Evolutionary conservation across 2,888 invertebrate genomes (phyloP).

Genomic region (Dicranocentrus wangi): DNA sequence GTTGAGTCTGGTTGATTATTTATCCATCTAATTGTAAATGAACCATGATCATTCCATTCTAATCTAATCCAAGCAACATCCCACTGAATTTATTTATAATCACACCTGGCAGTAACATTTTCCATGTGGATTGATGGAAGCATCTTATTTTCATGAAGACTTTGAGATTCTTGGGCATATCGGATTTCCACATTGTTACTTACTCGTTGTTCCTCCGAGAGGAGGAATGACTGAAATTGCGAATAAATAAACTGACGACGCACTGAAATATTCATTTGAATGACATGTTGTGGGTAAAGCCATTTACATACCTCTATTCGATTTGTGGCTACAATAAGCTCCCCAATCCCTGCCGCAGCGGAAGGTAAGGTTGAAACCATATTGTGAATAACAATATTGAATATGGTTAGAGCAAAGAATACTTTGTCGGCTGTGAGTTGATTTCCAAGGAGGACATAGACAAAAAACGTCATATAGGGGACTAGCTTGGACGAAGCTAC

Average conservation of each 20-base stretch:
- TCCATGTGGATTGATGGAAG: conserved; percentile 58
- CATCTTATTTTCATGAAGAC: conserved; percentile 27
- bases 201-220: conserved; percentile 63
- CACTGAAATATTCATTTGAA: too few species aligned
- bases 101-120: conserved; percentile 55
- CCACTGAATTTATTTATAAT: background rate
- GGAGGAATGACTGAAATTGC: conserved; percentile 55
- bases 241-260: background rate
- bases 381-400: conserved; percentile 87
- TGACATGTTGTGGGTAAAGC: too few species aligned
- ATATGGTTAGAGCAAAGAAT: conserved; percentile 91
- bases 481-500: conserved; percentile 85
- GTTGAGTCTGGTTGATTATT: background rate
- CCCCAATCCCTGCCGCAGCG: conserved; percentile 86
- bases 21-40: background rate
- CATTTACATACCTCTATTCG: conserved; percentile 81
- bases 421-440: conserved; percentile 83
- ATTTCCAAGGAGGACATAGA: conserved; percentile 80
- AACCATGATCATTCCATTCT: too few species aligned
- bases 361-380: conserved; percentile 92
- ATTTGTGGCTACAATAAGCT: conserved; percentile 84
- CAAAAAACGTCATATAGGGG: conserved; percentile 85
- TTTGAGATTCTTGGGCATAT: conserved; percentile 26
- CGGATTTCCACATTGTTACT: conserved; percentile 51
- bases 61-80: too few species aligned